Evolutionary conservation across 2,113 vertebrate species (phyloP).

Genomic region (Lepisosteus oculatus): DNA sequence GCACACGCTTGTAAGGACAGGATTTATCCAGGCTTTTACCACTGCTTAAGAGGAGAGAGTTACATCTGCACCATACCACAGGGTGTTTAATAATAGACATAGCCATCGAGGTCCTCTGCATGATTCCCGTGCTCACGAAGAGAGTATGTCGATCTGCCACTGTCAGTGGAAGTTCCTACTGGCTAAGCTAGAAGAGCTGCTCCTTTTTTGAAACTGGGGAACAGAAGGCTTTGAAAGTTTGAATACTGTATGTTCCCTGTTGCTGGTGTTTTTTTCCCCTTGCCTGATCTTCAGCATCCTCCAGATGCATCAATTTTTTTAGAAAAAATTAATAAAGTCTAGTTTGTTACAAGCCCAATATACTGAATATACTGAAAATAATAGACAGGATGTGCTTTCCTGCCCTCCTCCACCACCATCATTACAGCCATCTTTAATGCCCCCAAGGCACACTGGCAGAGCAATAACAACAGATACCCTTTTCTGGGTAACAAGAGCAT

Average conservation of each 20-base stretch:
- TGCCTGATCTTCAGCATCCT: constrained; percentile 33
- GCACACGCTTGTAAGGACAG: neutral
- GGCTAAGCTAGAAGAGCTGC: constrained; percentile 60
- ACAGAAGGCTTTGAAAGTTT: constrained; percentile 28
- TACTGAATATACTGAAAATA: constrained; percentile 52
- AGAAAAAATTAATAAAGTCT: constrained; percentile 30
- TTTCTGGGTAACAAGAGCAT: constrained; percentile 20
- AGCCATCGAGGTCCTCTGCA: constrained; percentile 56
- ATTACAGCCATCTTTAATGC: neutral
- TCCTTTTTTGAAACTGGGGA: constrained; percentile 40
- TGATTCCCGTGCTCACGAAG: constrained; percentile 38
- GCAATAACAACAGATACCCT: neutral
- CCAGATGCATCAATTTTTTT: constrained; percentile 30
- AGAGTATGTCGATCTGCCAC: constrained; percentile 42
- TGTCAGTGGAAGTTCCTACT: constrained; percentile 61
- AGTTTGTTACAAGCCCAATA: constrained; percentile 49
- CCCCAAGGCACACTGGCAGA: neutral
- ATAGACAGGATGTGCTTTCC: constrained; percentile 58
- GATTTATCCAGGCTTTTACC: constrained; percentile 36
- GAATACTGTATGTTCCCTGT: constrained; percentile 51
- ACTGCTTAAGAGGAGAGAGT: constrained; percentile 46
- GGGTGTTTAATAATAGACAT: constrained; percentile 70
- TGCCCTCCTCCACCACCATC: constrained; percentile 43
- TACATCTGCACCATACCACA: constrained; percentile 42
- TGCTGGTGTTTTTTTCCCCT: constrained; percentile 58